Evolutionary conservation across 1,140 invertebrate genomes (phyloP), one percentile per base, ranked within the genome.

Genomic region (Oppia nitens): DNA sequence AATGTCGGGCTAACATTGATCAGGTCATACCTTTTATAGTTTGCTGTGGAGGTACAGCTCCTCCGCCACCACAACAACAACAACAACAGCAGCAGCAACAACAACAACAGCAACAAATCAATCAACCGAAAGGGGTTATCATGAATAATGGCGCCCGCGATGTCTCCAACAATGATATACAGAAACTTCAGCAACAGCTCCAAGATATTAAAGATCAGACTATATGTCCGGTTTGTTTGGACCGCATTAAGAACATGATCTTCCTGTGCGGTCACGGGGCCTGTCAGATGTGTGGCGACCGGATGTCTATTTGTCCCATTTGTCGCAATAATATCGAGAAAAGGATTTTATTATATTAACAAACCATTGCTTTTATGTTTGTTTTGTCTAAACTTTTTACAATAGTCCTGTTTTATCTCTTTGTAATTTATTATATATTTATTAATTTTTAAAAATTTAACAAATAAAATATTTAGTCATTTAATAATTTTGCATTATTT

Each of bases 171-270:
- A 78, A 78, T 63, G 89, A 95, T 72, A 83, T 94, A 53, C 86
- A 93, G 72, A 94, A 94, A 70, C 74, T 96, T 17, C 87, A 94
- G 68, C 91, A 97, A 70, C 90, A 97, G 70, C 73, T 96, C 60
- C 88, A 95, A 72, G 92, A 96, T 70, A 95, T 96, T 61, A 95
- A 95, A 69, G 92, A 97, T 74, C 90, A 95, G 88, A 96, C 92
- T 1, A 93, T 93, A 83, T 98, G 93, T 68, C 93, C 93, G 2
- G 90, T 97, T 50, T 98, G 93, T 73, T 78, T 97, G 76, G 93
- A 98, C 75, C 81, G 91, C 24, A 76, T 95, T 66, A 95, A 94
- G 74, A 98, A 97, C 72, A 95, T 98, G 89, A 93, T 96, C 64
- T 97, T 96, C 74, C 77, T 96, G 3, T 97, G 93, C 73, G 93